These are phyloP conservation scores for Drosophila putrida DNA, from an alignment of 2,888 invertebrate species.

Conservation along the genomic window DNA sequence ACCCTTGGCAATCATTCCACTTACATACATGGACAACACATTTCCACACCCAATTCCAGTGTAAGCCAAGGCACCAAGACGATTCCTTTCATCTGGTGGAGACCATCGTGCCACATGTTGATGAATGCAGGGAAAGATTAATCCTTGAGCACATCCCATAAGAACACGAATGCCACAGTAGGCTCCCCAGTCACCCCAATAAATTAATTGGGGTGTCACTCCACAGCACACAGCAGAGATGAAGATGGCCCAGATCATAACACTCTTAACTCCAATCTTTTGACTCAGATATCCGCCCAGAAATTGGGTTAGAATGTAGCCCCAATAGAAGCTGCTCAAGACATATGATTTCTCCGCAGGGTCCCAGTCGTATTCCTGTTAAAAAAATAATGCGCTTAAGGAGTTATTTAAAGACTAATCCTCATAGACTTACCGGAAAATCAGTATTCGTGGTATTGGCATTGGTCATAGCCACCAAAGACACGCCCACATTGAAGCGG, in stretches of 20 bases:
- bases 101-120: constrained; percentile 89
- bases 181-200: constrained; percentile 87
- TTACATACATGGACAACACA: too few relatives aligned
- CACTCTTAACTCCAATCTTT: constrained; percentile 83
- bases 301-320: constrained; percentile 88
- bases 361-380: too few relatives aligned
- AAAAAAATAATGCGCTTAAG: too few relatives aligned
- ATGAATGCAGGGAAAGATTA: constrained; percentile 88
- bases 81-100: constrained; percentile 87
- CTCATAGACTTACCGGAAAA: too few relatives aligned
- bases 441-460: too few relatives aligned
- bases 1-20: too few relatives aligned
- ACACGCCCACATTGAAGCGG: too few relatives aligned
- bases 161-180: constrained; percentile 87
- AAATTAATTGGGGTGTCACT: constrained; percentile 3
- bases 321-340: constrained; percentile 91
- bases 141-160: constrained; percentile 89
- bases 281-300: constrained; percentile 79
- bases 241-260: constrained; percentile 37
- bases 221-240: constrained; percentile 87
- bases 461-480: too few relatives aligned
- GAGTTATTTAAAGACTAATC: too few relatives aligned
- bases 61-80: too few relatives aligned
- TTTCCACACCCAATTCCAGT: too few relatives aligned
- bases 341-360: constrained; percentile 85